These are phyloP conservation scores for Meloidogyne floridensis DNA, from an alignment of 1,140 invertebrate species.

Conservation along the genomic window DNA sequence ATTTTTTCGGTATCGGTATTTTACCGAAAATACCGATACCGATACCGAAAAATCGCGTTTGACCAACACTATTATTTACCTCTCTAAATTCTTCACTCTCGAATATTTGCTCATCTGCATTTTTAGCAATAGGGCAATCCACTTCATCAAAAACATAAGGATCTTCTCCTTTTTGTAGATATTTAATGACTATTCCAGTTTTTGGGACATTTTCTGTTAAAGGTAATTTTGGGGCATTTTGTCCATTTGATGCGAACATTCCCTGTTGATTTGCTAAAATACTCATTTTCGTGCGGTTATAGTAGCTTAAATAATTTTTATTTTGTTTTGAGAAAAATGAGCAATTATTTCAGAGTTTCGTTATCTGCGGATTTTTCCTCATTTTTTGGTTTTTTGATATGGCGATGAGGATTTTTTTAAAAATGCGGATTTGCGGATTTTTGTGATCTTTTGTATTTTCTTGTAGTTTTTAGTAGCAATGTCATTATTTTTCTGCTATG, in stretches of 20 bases:
- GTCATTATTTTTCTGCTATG: too few species aligned
- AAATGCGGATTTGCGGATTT: too few species aligned
- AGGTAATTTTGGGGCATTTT: conserved; percentile 16
- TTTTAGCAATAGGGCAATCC: conserved; percentile 8
- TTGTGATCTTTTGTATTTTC: too few species aligned
- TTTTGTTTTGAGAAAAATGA: background rate
- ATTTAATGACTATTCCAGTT: background rate
- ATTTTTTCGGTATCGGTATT: too few species aligned
- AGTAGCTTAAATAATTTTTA: conserved; percentile 11
- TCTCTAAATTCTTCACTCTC: conserved; percentile 8
- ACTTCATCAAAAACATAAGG: conserved; percentile 21
- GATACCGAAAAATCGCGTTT: too few species aligned
- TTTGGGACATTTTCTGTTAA: conserved; percentile 18
- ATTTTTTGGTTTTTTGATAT: too few species aligned
- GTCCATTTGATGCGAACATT: background rate
- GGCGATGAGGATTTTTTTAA: too few species aligned
- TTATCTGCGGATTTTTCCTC: too few species aligned
- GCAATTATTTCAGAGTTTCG: too few species aligned
- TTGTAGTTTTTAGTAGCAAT: too few species aligned
- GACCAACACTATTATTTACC: background rate
- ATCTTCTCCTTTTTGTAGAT: conserved; percentile 10
- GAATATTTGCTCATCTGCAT: conserved; percentile 17
- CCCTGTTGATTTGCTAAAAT: conserved; percentile 13
- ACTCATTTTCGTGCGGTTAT: conserved; percentile 25
- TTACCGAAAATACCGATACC: too few species aligned